phyloP scores from a whole-genome alignment of 1,140 invertebrate genomes.

The Trichomalopsis sarcophagae region DNA sequence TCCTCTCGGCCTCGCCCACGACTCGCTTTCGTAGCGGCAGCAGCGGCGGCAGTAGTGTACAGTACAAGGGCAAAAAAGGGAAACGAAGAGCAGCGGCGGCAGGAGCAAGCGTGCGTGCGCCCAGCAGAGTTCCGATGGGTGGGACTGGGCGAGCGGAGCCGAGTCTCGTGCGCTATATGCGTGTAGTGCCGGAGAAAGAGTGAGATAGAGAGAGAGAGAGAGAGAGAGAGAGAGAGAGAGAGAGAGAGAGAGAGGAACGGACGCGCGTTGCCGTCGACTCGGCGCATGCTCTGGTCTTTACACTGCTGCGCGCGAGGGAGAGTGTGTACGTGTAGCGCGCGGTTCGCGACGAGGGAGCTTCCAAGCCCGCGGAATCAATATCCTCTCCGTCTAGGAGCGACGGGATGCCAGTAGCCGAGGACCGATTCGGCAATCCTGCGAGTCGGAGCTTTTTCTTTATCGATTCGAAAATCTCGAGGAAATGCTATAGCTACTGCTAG shows the following conservation, averaged over 20 bases:
- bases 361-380: conserved; percentile 13
- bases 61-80: not conserved
- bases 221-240: not conserved
- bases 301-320: conserved; percentile 22
- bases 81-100: not conserved
- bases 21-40: too few species aligned
- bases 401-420: not conserved
- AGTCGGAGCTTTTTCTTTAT: too few species aligned
- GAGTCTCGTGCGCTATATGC: not conserved
- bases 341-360: conserved; percentile 33
- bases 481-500: too few species aligned
- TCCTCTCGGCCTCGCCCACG: not conserved
- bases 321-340: conserved; percentile 31
- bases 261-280: conserved; percentile 22
- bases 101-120: conserved; percentile 27
- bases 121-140: conserved; percentile 52
- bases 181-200: not conserved
- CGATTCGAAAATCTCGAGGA: too few species aligned
- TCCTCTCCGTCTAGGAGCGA: conserved; percentile 36
- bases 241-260: not conserved
- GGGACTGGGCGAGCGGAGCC: conserved; percentile 38
- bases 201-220: not conserved
- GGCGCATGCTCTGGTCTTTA: conserved; percentile 52
- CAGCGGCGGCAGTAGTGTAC: not conserved
- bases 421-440: not conserved